phyloP scores from a whole-genome alignment of 2,797 vertebrate species.

The Thalassophryne amazonica region DNA sequence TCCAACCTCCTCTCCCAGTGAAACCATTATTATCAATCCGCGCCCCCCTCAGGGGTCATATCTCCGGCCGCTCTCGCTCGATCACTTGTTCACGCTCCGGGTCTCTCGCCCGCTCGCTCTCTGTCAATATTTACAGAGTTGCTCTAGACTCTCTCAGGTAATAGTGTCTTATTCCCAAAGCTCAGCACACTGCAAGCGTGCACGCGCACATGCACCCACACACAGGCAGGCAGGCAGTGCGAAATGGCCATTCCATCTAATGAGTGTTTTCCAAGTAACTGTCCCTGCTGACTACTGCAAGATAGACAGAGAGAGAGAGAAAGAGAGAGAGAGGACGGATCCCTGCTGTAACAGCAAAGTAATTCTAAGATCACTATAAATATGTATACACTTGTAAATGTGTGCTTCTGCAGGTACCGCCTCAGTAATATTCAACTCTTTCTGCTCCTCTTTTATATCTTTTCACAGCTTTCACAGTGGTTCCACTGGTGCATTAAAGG shows the following conservation, averaged over 20 bases:
- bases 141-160: conserved; percentile 57
- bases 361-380: conserved; percentile 30
- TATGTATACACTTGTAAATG: conserved; percentile 16
- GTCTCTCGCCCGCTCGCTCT: conserved; percentile 10
- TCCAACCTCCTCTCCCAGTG: conserved; percentile 46
- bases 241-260: conserved; percentile 55
- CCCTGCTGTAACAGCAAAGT: conserved; percentile 14
- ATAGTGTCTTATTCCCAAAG: conserved; percentile 66
- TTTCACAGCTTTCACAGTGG: too few species aligned
- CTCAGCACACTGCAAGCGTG: conserved; percentile 15
- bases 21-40: conserved; percentile 67
- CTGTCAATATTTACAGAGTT: conserved; percentile 70
- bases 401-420: conserved; percentile 6
- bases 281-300: conserved; percentile 43
- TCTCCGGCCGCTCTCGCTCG: conserved; percentile 38
- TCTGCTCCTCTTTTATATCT: not conserved
- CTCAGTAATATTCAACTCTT: not conserved
- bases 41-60: conserved; percentile 51
- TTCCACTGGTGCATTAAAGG: too few species aligned
- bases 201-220: conserved; percentile 7
- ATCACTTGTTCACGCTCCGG: too few species aligned
- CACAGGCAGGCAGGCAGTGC: conserved; percentile 1
- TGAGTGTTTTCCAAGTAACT: conserved; percentile 55
- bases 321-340: conserved; percentile 7
- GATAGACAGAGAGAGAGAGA: conserved; percentile 14